Evolutionary conservation across 2,888 invertebrate species (phyloP), one percentile per base, ranked within the genome.

Genomic region (Acanthacorydalis orientalis): DNA sequence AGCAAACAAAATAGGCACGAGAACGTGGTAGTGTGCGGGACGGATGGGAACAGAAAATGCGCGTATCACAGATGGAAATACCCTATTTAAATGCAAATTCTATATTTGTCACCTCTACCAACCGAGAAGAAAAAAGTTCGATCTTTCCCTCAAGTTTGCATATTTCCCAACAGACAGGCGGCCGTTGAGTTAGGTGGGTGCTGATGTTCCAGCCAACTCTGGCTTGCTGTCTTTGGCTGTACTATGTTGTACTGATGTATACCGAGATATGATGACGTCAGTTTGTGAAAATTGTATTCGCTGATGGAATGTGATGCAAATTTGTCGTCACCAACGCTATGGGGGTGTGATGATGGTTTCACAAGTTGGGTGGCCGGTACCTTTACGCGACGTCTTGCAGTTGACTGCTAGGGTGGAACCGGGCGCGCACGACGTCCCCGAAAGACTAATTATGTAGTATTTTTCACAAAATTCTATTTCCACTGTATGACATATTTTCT

Each of bases 51-150:
- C 52, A 54, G 52, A 55, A 57, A 56, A 57, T 57, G 59, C 59
- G 59, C 60, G 60, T 63, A 67, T 68, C 71, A 71, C 72, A 73
- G 70, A 73, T 72, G 74, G 73, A 74, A 74, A 73, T 74, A 70
- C 71, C 70, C 74, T 70, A 75, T 75, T 74, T 74, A 75, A 74
- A 75, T 75, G 75, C 73, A 74, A 75, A 75, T 74, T 74, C 69
- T 69, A 70, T 73, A 74, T 74, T 74, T 74, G 73, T 73, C 74
- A 72, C 72, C 67, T 67, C 63, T 59, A 60, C 59, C 48, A 39
- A 48, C 37, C 31, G 47, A 47, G 43, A 50, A 60, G 58, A 61
- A 65, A 64, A 66, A 67, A 65, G 59, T 66, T 65, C 64, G 64
- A 64, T 64, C 62, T 63, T 61, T 60, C 59, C 59, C 54, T 57